Evolutionary conservation across 2,888 invertebrate genomes (phyloP), one percentile per base, ranked within the genome.

Genomic region (Mantis religiosa): DNA sequence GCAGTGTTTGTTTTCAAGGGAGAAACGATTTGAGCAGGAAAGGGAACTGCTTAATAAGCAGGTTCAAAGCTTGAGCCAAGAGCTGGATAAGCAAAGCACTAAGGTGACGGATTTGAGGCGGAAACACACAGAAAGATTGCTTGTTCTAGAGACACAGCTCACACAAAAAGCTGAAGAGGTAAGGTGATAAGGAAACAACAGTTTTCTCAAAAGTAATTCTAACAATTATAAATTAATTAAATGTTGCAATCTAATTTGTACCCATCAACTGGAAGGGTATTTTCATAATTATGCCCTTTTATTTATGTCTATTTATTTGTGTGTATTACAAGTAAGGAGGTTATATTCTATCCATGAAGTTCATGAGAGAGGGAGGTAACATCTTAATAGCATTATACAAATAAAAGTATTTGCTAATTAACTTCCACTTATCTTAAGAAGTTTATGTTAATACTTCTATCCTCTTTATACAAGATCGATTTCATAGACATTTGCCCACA

Each of bases 1-100:
- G n/a, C 7, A 71, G 20, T 14, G 25, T 71, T 71, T 71, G 20
- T 4, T 71, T 20, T 71, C 54, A 71, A 93, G 94, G 91, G 98
- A 98, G 93, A 97, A 97, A 92, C 95, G 97, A 28, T 94, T 98
- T 91, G 97, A 97, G 91, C 97, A 97, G 92, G 98, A 98, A 93
- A 95, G 96, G 91, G 94, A 94, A 9, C 94, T 98, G 91, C 93
- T 98, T 47, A 95, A 95, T 90, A 96, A 96, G 90, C 97, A 98
- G 94, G 96, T 98, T 91, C 95, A 96, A 91, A 95, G 96, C 89
- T 93, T 98, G 47, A 96, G 96, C 89, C 95, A 96, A 91, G 98
- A 98, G 93, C 94, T 98, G 27, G 95, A 96, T 90, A 95, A 96
- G 90, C 95, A 96, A 91, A 96, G 96, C 88, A 95, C 96, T 20